Conservation (phyloP, 2,888 invertebrate genomes). For the Argyra leucocephala region DNA sequence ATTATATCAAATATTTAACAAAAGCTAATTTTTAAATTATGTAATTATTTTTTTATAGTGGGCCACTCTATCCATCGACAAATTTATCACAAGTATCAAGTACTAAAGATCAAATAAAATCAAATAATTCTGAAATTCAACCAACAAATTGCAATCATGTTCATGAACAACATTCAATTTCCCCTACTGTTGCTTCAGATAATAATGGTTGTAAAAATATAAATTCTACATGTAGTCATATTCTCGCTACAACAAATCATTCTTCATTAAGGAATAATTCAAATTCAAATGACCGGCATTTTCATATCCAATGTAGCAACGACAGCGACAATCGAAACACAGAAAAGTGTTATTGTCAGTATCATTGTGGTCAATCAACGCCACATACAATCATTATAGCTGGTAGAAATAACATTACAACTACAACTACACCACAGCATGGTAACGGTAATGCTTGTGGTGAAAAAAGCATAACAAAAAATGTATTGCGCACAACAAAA, state of each 20-base stretch:
- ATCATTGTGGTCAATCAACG: background rate
- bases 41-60: background rate
- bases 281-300: background rate
- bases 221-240: background rate
- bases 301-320: background rate
- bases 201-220: background rate
- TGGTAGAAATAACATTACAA: background rate
- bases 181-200: background rate
- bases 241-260: background rate
- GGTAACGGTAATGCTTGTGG: background rate
- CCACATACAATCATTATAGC: background rate
- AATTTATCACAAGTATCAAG: slow-evolving; percentile 11
- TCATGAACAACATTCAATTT: background rate
- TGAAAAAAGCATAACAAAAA: background rate
- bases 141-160: background rate
- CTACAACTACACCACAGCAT: background rate
- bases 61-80: slow-evolving; percentile 16
- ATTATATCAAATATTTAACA: too few relatives aligned
- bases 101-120: background rate
- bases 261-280: background rate
- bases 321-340: too few relatives aligned
- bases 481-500: background rate
- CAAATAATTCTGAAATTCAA: background rate
- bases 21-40: too few relatives aligned
- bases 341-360: background rate